Conservation (phyloP, 2,888 invertebrate genomes). For the Stenodera caucasica region DNA sequence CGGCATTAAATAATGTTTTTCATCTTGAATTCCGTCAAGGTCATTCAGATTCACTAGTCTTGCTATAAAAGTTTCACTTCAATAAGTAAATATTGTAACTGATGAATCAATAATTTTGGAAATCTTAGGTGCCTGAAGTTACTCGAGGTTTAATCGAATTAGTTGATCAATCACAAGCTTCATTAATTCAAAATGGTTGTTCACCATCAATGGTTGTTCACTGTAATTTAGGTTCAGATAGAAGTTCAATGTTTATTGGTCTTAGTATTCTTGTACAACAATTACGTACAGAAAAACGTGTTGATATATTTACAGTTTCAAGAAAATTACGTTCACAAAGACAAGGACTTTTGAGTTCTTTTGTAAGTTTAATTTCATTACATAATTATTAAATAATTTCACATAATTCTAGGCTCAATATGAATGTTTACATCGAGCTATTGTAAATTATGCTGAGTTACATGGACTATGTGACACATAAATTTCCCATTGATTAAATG, state of each 20-base stretch:
- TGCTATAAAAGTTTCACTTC: too few relatives aligned
- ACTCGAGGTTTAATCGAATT: slow-evolving; percentile 84
- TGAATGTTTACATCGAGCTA: slow-evolving; percentile 90
- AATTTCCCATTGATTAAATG: slow-evolving; percentile 31
- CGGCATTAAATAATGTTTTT: too few relatives aligned
- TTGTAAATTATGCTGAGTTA: slow-evolving; percentile 85
- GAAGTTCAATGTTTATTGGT: slow-evolving; percentile 88
- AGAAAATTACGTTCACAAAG: slow-evolving; percentile 84
- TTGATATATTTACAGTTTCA: slow-evolving; percentile 83
- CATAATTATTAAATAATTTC: not conserved
- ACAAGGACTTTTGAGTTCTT: slow-evolving; percentile 79
- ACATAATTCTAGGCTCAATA: slow-evolving; percentile 77
- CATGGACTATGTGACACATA: slow-evolving; percentile 71
- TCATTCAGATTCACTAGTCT: too few relatives aligned
- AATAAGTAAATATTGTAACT: slow-evolving; percentile 4
- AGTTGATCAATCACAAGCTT: slow-evolving; percentile 72
- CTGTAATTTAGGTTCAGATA: slow-evolving; percentile 83
- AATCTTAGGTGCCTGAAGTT: slow-evolving; percentile 71
- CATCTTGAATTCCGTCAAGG: too few relatives aligned
- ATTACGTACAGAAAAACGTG: slow-evolving; percentile 78
- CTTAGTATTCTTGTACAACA: slow-evolving; percentile 85
- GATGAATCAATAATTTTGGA: slow-evolving; percentile 17
- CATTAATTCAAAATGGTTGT: slow-evolving; percentile 58
- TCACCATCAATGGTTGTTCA: slow-evolving; percentile 80
- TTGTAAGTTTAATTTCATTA: slow-evolving; percentile 62